Evolutionary conservation across 2,797 vertebrate genomes (phyloP).

Genomic region (Gymnoscopelus microlampas): DNA sequence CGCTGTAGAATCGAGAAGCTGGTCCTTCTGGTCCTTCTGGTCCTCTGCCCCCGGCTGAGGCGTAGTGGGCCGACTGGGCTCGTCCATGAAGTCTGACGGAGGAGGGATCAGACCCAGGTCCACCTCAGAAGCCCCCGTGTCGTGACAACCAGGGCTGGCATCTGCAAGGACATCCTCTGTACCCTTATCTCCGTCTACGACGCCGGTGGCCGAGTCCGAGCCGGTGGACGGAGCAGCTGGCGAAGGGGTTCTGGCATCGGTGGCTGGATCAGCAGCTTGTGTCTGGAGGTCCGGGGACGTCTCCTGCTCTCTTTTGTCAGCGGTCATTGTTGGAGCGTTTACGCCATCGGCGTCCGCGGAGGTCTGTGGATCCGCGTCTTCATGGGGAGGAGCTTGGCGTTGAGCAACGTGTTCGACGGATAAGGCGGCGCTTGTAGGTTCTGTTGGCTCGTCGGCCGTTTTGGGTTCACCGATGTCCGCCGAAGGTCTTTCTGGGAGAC

Average conservation of each 20-base stretch:
- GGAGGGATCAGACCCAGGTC: conserved; percentile 75
- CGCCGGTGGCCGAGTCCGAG: neutral
- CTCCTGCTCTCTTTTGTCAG: neutral
- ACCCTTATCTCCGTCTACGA: conserved; percentile 24
- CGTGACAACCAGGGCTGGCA: neutral
- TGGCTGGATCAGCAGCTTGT: conserved; percentile 3
- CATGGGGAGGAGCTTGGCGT: conserved; percentile 13
- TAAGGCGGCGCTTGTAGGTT: conserved; percentile 4
- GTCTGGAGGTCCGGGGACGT: neutral
- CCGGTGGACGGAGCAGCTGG: neutral
- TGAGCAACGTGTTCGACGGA: neutral
- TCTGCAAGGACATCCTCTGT: conserved; percentile 18
- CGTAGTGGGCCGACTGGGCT: conserved; percentile 21
- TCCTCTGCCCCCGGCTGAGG: conserved; percentile 5
- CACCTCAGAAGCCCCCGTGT: conserved; percentile 18
- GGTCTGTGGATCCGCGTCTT: conserved; percentile 22
- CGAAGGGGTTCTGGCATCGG: neutral
- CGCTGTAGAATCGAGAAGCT: neutral
- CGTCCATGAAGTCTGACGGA: conserved; percentile 83
- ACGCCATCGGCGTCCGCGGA: neutral
- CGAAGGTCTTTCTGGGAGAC: conserved; percentile 22
- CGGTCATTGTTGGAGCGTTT: neutral
- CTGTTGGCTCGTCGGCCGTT: conserved; percentile 1
- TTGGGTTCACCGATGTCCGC: neutral
- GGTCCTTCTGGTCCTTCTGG: neutral